A percentile compares a stretch with the other conserved stretches of the same genome.
Evolutionary conservation across 2,113 vertebrate genomes (phyloP).

Genomic region (Hassar affinis): DNA sequence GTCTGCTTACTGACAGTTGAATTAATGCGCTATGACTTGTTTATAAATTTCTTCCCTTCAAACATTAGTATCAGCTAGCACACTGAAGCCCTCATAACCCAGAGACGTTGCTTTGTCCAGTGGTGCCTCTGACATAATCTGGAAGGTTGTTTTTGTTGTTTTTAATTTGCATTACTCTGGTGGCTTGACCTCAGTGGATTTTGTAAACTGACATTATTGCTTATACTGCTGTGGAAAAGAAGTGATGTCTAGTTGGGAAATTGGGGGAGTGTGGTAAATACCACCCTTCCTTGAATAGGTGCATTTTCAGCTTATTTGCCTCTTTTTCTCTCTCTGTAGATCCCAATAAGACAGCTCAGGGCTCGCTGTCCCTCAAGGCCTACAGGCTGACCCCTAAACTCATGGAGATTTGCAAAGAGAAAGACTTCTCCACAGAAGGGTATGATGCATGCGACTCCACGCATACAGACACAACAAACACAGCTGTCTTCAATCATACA

Average conservation of each 20-base stretch:
- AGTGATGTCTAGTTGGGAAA: neutral
- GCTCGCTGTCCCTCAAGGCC: constrained; percentile 83
- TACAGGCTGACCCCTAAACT: constrained; percentile 86
- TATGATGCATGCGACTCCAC: constrained; percentile 54
- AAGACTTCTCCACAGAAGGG: constrained; percentile 88
- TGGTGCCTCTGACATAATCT: neutral
- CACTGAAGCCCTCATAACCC: constrained; percentile 15
- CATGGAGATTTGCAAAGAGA: constrained; percentile 90
- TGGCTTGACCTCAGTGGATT: neutral
- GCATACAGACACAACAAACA: neutral
- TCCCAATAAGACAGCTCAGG: constrained; percentile 86
- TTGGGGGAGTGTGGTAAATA: neutral
- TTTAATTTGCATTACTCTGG: neutral
- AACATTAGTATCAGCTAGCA: constrained; percentile 19
- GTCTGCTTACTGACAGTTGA: constrained; percentile 48
- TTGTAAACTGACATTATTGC: neutral
- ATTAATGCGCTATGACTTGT: constrained; percentile 54
- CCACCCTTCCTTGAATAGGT: neutral
- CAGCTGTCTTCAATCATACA: neutral
- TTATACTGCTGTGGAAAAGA: neutral
- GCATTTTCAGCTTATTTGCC: neutral
- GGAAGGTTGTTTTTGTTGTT: neutral
- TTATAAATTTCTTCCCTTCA: constrained; percentile 35
- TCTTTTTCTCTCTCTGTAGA: constrained; percentile 63
- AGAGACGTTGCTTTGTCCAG: constrained; percentile 2